Conservation (phyloP, 2,888 invertebrate species). For the Leptogaster cylindrica region DNA sequence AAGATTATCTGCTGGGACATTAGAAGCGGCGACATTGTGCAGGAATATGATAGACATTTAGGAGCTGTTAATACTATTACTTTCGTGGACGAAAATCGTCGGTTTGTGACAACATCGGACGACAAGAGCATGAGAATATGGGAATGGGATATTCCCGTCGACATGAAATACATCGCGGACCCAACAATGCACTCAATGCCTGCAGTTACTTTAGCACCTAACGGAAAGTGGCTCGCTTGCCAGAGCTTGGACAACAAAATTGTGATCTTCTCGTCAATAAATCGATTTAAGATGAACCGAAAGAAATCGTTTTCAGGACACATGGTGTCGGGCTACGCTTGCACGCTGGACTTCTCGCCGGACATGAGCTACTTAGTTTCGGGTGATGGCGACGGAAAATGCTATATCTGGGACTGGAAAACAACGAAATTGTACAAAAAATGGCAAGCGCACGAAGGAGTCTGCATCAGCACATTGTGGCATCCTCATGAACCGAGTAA, state of each 20-base stretch:
- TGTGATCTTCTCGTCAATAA: slow-evolving; percentile 95
- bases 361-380: slow-evolving; percentile 99
- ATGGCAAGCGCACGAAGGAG: slow-evolving; percentile 99
- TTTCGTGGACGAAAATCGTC: slow-evolving; percentile 96
- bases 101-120: slow-evolving; percentile 98
- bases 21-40: slow-evolving; percentile 91
- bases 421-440: slow-evolving; percentile 97
- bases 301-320: slow-evolving; percentile 98
- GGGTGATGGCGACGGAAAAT: slow-evolving; percentile 98
- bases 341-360: slow-evolving; percentile 95
- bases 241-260: slow-evolving; percentile 99
- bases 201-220: slow-evolving; percentile 91
- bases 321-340: slow-evolving; percentile 99
- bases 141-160: slow-evolving; percentile 99
- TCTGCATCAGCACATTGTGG: slow-evolving; percentile 94
- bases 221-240: slow-evolving; percentile 98
- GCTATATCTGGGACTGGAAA: slow-evolving; percentile 99
- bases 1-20: slow-evolving; percentile 99
- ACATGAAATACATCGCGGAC: slow-evolving; percentile 99
- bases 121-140: slow-evolving; percentile 98
- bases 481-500: slow-evolving; percentile 99
- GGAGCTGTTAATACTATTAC: slow-evolving; percentile 99
- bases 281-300: slow-evolving; percentile 96
- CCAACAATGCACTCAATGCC: slow-evolving; percentile 99
- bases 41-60: slow-evolving; percentile 98